Base-by-base conservation (phyloP, 2,888 invertebrate species). In the Zygogramma bicolorata region DNA sequence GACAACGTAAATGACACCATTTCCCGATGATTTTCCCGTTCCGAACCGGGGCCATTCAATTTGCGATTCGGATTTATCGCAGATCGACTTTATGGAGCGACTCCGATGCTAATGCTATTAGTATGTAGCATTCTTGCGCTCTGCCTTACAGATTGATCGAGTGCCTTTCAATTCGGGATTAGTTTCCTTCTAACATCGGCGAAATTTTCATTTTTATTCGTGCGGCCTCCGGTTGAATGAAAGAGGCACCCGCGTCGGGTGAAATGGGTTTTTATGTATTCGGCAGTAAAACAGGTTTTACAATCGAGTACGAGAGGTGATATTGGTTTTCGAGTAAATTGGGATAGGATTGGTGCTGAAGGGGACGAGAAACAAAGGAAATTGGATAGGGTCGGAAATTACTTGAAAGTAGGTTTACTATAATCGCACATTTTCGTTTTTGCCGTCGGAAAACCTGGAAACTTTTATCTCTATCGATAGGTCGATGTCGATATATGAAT, bases 61-160 rank as follows among this genome's bases (percentile, higher is more conserved):
- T 82, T 83, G 83, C 79, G 81, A 83, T 79, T 78, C 70, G 81
- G 80, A 82, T 82, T 83, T 83, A 82, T 81, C 78, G 81, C 75
- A 77, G 80, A 81, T 81, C 80, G 81, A 79, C 79, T 83, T 81
- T 79, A 80, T 80, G 76, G 79, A 76, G 75, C 78, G 77, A 79
- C 79, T 78, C 76, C 75, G 75, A 81, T 81, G 81, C 79, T 81
- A 81, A 81, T 81, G 81, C 81, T 76, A 81, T 81, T 81, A 81
- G 80, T 77, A 80, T 81, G 81, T 81, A 79, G 78, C 79, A 79
- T 78, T 79, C 77, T 79, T 79, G 76, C 73, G 75, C 75, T 73
- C 62, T 74, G 74, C 75, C 68, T 66, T 70, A 73, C 76, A 76
- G 77, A 80, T 81, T 81, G 81, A 81, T 81, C 77, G 78, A 75